These are phyloP conservation scores for Vimba vimba DNA, from an alignment of 2,113 vertebrate genomes.

Conservation along the genomic window DNA sequence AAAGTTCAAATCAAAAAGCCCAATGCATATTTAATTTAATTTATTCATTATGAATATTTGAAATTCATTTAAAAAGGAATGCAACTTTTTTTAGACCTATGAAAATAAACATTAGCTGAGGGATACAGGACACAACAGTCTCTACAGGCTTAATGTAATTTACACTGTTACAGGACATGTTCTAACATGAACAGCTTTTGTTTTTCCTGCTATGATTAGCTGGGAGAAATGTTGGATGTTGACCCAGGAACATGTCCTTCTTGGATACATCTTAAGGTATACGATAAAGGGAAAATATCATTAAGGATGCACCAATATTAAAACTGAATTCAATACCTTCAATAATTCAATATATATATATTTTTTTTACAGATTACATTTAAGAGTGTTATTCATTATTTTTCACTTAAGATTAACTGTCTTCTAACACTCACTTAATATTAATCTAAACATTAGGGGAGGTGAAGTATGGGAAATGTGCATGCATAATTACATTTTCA, in stretches of 20 bases:
- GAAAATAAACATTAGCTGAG: neutral
- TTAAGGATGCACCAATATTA: neutral
- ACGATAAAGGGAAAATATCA: neutral
- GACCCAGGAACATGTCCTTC: neutral
- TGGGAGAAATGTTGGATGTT: neutral
- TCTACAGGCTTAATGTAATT: neutral
- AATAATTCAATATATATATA: too few species aligned
- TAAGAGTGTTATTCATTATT: neutral
- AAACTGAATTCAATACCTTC: neutral
- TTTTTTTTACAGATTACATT: neutral
- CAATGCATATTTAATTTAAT: neutral
- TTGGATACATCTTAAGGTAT: neutral
- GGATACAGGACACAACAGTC: neutral
- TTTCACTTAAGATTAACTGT: neutral
- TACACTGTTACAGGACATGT: neutral
- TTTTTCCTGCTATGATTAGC: neutral
- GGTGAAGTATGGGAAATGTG: neutral
- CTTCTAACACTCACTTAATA: neutral
- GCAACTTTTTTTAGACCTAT: neutral
- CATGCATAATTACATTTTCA: neutral
- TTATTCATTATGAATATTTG: slow-evolving; percentile 6
- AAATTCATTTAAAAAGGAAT: neutral
- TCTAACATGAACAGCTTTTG: neutral
- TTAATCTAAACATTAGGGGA: neutral
- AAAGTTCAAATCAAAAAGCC: neutral